These are phyloP conservation scores for Rana temporaria DNA, from an alignment of 2,113 vertebrate species.

Conservation along the genomic window DNA sequence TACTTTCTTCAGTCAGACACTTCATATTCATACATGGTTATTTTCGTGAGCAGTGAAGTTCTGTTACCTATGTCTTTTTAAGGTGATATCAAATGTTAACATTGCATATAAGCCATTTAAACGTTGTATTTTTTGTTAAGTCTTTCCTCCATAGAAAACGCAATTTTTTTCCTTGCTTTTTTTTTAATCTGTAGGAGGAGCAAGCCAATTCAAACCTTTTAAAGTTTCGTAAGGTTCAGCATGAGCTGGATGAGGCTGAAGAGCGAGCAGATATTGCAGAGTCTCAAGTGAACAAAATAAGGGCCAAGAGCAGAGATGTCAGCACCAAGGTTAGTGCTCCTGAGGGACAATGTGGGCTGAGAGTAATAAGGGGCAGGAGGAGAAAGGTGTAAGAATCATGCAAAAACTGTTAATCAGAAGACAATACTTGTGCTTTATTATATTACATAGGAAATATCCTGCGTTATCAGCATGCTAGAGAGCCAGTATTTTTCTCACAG, in stretches of 20 bases:
- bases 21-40: too few species aligned
- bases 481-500: too few species aligned
- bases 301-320: conserved; percentile 62
- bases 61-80: too few species aligned
- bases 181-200: conserved; percentile 42
- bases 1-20: not conserved
- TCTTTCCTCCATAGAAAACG: too few species aligned
- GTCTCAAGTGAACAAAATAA: conserved; percentile 61
- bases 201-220: conserved; percentile 55
- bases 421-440: not conserved
- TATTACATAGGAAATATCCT: too few species aligned
- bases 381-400: not conserved
- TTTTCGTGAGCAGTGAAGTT: too few species aligned
- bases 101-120: not conserved
- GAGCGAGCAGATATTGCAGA: conserved; percentile 59
- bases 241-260: conserved; percentile 62
- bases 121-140: not conserved
- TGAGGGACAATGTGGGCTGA: not conserved
- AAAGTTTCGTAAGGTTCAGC: conserved; percentile 60
- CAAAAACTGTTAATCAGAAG: not conserved
- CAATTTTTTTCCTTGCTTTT: not conserved
- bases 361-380: too few species aligned
- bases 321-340: conserved; percentile 63
- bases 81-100: too few species aligned
- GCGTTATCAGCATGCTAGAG: too few species aligned